Conservation (phyloP, 2,797 vertebrate species). For the Avahi laniger region DNA sequence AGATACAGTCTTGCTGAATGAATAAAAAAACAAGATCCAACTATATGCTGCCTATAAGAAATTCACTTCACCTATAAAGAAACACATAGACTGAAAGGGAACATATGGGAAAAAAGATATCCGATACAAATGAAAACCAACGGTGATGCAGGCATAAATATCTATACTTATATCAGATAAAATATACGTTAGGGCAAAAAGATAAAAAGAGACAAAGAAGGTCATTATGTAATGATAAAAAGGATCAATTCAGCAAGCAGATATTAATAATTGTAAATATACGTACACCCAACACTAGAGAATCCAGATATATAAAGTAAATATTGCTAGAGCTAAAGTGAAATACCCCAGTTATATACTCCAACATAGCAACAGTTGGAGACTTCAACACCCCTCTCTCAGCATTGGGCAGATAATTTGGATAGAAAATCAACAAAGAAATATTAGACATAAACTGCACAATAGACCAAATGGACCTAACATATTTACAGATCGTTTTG, state of each 20-base stretch:
- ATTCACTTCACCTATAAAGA: not conserved
- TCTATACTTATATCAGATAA: not conserved
- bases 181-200: not conserved
- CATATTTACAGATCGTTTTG: not conserved
- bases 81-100: not conserved
- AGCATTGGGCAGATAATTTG: too few relatives aligned
- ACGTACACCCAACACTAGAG: too few relatives aligned
- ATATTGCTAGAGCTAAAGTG: too few relatives aligned
- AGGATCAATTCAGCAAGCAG: not conserved
- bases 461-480: not conserved
- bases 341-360: not conserved
- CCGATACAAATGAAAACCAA: not conserved
- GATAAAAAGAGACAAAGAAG: not conserved
- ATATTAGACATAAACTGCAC: not conserved
- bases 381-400: not conserved
- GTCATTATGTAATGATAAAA: not conserved
- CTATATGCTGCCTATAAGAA: not conserved
- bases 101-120: not conserved
- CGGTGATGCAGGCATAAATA: not conserved
- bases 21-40: not conserved
- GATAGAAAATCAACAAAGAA: not conserved
- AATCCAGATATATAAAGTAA: too few relatives aligned
- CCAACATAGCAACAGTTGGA: not conserved
- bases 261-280: not conserved
- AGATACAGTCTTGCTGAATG: not conserved